Evolutionary conservation across 2,113 vertebrate species (phyloP).

Genomic region (Eubucco bourcierii): DNA sequence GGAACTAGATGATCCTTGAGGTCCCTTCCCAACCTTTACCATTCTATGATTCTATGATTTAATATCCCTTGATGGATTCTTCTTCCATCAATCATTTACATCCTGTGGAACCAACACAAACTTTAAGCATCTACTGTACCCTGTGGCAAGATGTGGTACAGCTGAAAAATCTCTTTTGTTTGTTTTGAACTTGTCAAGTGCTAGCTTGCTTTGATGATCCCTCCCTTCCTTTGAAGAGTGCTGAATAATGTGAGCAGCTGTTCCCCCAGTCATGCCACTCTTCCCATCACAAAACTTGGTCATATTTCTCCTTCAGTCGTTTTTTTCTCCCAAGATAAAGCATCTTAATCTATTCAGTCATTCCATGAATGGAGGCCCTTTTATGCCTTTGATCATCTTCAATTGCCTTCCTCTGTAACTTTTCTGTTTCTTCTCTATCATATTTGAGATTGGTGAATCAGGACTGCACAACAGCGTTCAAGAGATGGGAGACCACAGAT

Average conservation of each 20-base stretch:
- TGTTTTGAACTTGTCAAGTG: conserved; percentile 27
- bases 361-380: conserved; percentile 32
- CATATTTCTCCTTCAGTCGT: conserved; percentile 17
- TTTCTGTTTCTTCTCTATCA: conserved; percentile 24
- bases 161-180: neutral
- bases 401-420: conserved; percentile 43
- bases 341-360: conserved; percentile 40
- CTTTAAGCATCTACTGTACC: neutral
- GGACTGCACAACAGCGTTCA: conserved; percentile 4
- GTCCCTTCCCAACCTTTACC: no score
- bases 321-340: conserved; percentile 25
- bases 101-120: neutral
- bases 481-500: neutral
- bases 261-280: neutral
- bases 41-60: neutral
- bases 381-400: conserved; percentile 54
- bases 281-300: neutral
- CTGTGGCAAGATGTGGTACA: neutral
- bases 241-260: conserved; percentile 41
- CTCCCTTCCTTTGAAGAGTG: conserved; percentile 22
- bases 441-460: conserved; percentile 44
- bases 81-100: neutral
- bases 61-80: neutral
- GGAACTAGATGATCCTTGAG: no score
- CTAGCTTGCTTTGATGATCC: neutral